Evolutionary conservation across 2,888 invertebrate genomes (phyloP).

Genomic region (Myathropa florea): DNA sequence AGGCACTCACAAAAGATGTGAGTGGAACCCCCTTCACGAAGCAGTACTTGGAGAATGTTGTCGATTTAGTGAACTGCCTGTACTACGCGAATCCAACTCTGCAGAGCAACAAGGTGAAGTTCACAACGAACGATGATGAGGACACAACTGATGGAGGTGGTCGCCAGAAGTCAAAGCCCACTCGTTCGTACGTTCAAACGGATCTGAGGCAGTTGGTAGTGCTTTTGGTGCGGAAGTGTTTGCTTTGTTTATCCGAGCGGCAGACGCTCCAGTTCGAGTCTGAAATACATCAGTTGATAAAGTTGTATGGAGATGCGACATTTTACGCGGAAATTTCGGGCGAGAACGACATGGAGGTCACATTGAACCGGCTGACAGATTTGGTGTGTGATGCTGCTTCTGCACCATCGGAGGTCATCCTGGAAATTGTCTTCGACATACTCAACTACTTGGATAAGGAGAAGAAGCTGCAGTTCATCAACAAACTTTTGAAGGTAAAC

Average conservation of each 20-base stretch:
- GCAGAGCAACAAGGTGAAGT: conserved; percentile 83
- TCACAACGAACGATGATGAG: conserved; percentile 77
- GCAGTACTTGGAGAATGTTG: conserved; percentile 78
- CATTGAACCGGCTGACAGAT: conserved; percentile 74
- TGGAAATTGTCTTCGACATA: conserved; percentile 85
- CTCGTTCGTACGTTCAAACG: conserved; percentile 45
- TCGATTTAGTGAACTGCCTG: conserved; percentile 80
- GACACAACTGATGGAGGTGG: conserved; percentile 68
- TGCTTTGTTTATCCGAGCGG: conserved; percentile 82
- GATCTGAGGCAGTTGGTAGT: conserved; percentile 76
- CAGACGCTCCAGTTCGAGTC: conserved; percentile 81
- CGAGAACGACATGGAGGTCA: conserved; percentile 74
- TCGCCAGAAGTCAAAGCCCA: conserved; percentile 37
- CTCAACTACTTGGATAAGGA: conserved; percentile 82
- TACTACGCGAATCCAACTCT: conserved; percentile 77
- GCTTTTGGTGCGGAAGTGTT: conserved; percentile 80
- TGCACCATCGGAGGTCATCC: conserved; percentile 82
- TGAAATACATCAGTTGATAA: conserved; percentile 82
- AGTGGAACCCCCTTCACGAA: conserved; percentile 72
- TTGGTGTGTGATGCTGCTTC: conserved; percentile 77
- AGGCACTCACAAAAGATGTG: conserved; percentile 73
- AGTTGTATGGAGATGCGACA: conserved; percentile 82
- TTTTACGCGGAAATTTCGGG: conserved; percentile 81
- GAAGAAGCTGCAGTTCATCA: conserved; percentile 83
- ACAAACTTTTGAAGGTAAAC: conserved; percentile 83